Evolutionary conservation across 2,888 invertebrate species (phyloP).

Genomic region (Eupithecia vulgata): DNA sequence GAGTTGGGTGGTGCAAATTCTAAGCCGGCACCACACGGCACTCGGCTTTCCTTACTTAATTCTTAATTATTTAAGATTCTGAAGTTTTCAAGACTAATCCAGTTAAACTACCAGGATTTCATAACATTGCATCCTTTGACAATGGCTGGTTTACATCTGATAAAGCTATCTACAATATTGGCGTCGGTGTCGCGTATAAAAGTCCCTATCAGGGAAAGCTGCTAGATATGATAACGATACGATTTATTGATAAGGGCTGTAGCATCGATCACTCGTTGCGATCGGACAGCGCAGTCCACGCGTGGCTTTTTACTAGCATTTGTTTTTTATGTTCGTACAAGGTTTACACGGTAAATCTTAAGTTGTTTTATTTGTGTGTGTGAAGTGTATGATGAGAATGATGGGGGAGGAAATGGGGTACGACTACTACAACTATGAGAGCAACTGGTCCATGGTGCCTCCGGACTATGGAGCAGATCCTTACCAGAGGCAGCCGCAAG

Average conservation of each 20-base stretch:
- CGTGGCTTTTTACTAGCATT: constrained; percentile 32
- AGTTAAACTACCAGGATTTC: constrained; percentile 56
- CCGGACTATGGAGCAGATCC: constrained; percentile 87
- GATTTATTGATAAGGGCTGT: constrained; percentile 81
- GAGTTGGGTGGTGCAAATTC: too few species aligned
- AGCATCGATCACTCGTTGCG: constrained; percentile 80
- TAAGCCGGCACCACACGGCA: too few species aligned
- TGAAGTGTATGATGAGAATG: constrained; percentile 80
- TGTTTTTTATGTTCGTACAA: constrained; percentile 36
- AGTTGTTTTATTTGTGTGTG: constrained; percentile 20
- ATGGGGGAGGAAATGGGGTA: constrained; percentile 84
- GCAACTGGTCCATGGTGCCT: constrained; percentile 88
- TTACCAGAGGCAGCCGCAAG: constrained; percentile 71
- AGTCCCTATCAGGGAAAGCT: constrained; percentile 78
- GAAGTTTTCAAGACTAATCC: neutral
- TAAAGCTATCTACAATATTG: constrained; percentile 71
- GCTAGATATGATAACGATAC: constrained; percentile 81
- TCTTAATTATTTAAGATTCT: too few species aligned
- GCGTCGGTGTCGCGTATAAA: constrained; percentile 71
- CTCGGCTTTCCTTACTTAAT: too few species aligned
- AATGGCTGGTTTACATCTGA: constrained; percentile 66
- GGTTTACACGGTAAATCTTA: neutral
- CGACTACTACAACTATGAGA: constrained; percentile 85
- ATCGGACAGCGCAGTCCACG: constrained; percentile 51
- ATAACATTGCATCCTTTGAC: constrained; percentile 52